These are phyloP conservation scores for Phymanthus crucifer DNA, from an alignment of 92 coral and sea anemone genomes.

Conservation along the genomic window DNA sequence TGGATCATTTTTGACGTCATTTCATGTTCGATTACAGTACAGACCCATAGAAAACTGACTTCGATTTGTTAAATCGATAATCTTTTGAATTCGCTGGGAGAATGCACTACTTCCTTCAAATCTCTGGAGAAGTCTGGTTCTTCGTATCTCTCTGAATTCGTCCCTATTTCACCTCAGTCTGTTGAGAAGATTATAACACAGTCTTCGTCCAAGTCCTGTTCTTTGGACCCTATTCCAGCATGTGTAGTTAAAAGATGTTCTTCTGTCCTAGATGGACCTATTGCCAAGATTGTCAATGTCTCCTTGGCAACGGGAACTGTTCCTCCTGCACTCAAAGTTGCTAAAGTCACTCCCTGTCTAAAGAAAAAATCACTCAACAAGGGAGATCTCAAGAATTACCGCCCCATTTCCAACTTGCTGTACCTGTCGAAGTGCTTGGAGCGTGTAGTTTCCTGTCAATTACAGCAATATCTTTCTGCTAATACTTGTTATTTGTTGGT, in stretches of 20 bases:
- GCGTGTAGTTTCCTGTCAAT: constrained; percentile 26
- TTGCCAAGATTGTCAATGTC: constrained; percentile 13
- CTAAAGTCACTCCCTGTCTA: constrained; percentile 16
- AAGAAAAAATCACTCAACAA: constrained; percentile 20
- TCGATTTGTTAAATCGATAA: no score
- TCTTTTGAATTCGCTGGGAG: no score
- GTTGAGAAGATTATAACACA: no score
- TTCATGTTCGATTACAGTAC: no score
- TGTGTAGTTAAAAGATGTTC: neutral
- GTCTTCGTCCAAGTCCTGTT: no score
- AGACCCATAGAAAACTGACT: no score
- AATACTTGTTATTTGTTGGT: neutral
- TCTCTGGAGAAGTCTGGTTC: no score
- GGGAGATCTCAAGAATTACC: constrained; percentile 5
- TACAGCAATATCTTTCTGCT: neutral
- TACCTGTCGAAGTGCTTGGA: constrained; percentile 33
- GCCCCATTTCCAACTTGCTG: constrained; percentile 47
- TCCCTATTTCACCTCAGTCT: no score
- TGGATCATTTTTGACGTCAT: no score
- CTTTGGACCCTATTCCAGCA: constrained; percentile 17
- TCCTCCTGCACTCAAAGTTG: constrained; percentile 14
- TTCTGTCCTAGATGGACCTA: neutral
- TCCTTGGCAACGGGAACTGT: constrained; percentile 22
- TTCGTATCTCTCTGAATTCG: no score
- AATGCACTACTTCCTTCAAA: no score